Conservation (phyloP, 2,113 vertebrate genomes). For the Varanus salvator region DNA sequence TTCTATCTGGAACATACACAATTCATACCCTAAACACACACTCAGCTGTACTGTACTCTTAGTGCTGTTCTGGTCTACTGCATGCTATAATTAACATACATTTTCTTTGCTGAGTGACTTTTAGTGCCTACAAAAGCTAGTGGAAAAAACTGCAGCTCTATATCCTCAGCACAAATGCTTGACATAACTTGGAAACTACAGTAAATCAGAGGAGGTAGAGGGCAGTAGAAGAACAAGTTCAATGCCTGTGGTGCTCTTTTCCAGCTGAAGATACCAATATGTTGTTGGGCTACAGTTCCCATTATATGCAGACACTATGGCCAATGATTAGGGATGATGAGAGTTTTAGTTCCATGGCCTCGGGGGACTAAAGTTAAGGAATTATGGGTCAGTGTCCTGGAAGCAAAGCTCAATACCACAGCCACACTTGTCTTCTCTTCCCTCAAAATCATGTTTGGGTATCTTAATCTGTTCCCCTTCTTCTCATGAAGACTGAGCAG, state of each 20-base stretch:
- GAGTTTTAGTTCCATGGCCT: neutral
- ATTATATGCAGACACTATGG: neutral
- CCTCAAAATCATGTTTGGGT: neutral
- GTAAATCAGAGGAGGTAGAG: neutral
- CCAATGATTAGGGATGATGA: neutral
- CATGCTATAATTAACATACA: conserved; percentile 40
- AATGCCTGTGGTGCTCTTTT: neutral
- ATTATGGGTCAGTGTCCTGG: too few relatives aligned
- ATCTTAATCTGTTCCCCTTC: neutral
- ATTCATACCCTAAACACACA: conserved; percentile 28
- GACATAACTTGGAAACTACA: neutral
- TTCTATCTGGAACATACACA: neutral
- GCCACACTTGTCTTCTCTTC: neutral
- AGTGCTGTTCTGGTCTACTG: conserved; percentile 43
- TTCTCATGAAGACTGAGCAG: neutral
- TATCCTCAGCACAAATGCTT: neutral
- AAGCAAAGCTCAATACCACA: neutral
- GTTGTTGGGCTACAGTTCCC: neutral
- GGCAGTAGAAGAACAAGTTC: neutral
- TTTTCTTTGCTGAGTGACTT: conserved; percentile 36
- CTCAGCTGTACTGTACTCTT: conserved; percentile 6
- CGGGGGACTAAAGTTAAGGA: neutral
- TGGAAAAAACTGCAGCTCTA: neutral
- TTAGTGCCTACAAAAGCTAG: conserved; percentile 27
- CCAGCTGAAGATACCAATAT: neutral